phyloP scores from a whole-genome alignment of 2,113 vertebrate genomes.

The Alligator sinensis region DNA sequence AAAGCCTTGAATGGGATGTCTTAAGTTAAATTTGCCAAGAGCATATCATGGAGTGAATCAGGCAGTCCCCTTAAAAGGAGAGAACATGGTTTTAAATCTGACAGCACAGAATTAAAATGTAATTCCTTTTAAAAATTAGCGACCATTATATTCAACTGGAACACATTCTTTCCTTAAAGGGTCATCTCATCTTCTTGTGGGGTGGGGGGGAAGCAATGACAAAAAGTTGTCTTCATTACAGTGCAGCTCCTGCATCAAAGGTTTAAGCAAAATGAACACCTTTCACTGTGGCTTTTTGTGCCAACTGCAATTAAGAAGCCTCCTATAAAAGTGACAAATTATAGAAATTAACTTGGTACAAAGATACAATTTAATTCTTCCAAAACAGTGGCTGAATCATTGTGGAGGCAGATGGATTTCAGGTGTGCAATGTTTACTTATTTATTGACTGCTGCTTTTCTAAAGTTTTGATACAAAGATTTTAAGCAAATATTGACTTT shows the following conservation, averaged over 20 bases:
- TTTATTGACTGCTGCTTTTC: slow-evolving; percentile 48
- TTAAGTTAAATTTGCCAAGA: too few species aligned
- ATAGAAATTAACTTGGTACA: neutral
- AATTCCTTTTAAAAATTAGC: too few species aligned
- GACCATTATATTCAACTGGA: neutral
- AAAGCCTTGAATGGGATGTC: too few species aligned
- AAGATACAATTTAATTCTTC: neutral
- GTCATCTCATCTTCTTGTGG: neutral
- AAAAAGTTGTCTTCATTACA: neutral
- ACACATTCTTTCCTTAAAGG: neutral
- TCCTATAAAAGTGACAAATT: neutral
- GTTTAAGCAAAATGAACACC: neutral
- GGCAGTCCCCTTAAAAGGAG: too few species aligned
- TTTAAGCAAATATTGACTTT: slow-evolving; percentile 32
- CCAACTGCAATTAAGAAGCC: neutral
- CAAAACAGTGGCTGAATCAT: accelerated
- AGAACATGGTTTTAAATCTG: too few species aligned
- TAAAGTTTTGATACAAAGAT: slow-evolving; percentile 62
- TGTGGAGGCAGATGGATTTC: neutral
- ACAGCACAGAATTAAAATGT: too few species aligned
- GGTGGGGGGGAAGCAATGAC: neutral
- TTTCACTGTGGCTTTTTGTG: neutral
- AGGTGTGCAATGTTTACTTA: slow-evolving; percentile 42
- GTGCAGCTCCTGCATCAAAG: neutral
- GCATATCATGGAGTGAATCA: too few species aligned